Evolutionary conservation across 23 tunicate species (phyloP), one percentile per base, ranked within the genome.

Genomic region (Phallusia fumigata): DNA sequence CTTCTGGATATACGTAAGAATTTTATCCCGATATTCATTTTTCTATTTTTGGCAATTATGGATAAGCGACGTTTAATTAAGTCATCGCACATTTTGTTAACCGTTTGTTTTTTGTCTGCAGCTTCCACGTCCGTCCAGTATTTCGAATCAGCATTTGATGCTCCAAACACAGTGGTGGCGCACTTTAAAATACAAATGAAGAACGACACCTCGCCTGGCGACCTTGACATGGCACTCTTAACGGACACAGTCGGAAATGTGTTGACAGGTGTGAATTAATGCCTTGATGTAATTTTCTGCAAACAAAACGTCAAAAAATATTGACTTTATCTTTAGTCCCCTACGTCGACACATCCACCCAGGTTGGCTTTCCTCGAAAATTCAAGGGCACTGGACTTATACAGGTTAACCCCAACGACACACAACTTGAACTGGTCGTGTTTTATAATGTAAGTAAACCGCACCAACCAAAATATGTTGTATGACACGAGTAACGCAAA

Each of bases 151-250:
- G 32, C 45, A 11, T 32, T 49, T n/a, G 36, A 92, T 49, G 75
- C 76, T 81, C 30, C 80, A 6, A 79, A 87, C 64, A 53, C 72
- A 18, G 82, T 92, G 12, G 79, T 83, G 19, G 76, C 64, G 0
- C 97, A 92, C 79, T 86, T 73, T 72, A 86, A 86, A 33, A 75
- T 92, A 10, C 84, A 83, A 58, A 74, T 83, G 74, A 78, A 77
- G 34, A 84, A 92, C 79, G 65, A 92, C 72, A 83, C 88, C 10
- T 79, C 88, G 33, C 96, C 96, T 15, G 88, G 78, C 35, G 86
- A 83, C 45, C 44, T 83, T 31, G 53, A 83, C 73, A 16, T 52
- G 12, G 69, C 28, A 5, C 28, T 58, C 5, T 58, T 58, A 16
- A 24, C 69, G 16, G 69, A 58, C 16, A 58, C 69, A 6, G 16